A percentile compares a stretch with the other conserved stretches of the same genome.
phyloP scores from a whole-genome alignment of 2,888 invertebrate genomes.

The Phortica magna region DNA sequence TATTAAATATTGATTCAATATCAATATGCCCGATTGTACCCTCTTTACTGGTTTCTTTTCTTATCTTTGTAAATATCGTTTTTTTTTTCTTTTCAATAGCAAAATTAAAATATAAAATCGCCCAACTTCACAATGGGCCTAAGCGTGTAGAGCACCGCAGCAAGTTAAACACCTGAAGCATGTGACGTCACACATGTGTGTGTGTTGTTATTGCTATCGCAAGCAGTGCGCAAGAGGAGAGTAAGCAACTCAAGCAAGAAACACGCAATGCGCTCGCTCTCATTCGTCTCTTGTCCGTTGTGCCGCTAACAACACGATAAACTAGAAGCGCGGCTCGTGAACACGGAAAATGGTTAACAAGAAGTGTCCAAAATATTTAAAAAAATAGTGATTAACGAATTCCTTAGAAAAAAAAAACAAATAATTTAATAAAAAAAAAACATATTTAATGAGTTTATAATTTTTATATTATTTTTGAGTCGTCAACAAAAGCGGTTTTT shows the following conservation, averaged over 20 bases:
- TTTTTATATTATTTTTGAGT: slow-evolving; percentile 1
- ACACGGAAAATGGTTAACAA: slow-evolving; percentile 30
- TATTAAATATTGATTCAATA: no score
- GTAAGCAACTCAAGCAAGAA: slow-evolving; percentile 40
- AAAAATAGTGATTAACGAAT: slow-evolving; percentile 28
- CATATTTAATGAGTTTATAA: background rate
- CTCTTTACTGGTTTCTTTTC: no score
- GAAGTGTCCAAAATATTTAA: slow-evolving; percentile 38
- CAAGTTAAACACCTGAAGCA: slow-evolving; percentile 43
- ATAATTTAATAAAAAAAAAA: background rate
- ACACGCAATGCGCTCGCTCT: slow-evolving; percentile 47
- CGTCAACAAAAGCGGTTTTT: background rate
- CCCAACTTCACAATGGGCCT: no score
- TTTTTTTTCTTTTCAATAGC: no score
- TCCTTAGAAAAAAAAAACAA: no score
- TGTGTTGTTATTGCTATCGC: slow-evolving; percentile 9
- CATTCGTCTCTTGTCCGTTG: slow-evolving; percentile 69
- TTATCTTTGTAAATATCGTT: no score
- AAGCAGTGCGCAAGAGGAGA: background rate
- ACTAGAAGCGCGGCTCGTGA: slow-evolving; percentile 6
- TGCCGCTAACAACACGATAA: slow-evolving; percentile 43
- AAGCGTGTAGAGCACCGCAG: background rate
- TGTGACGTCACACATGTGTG: slow-evolving; percentile 44
- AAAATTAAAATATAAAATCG: no score
- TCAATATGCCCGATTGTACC: no score